A percentile compares a stretch with the other conserved stretches of the same genome.
Conservation (phyloP, 2,113 vertebrate species). For the Pimephales promelas region DNA sequence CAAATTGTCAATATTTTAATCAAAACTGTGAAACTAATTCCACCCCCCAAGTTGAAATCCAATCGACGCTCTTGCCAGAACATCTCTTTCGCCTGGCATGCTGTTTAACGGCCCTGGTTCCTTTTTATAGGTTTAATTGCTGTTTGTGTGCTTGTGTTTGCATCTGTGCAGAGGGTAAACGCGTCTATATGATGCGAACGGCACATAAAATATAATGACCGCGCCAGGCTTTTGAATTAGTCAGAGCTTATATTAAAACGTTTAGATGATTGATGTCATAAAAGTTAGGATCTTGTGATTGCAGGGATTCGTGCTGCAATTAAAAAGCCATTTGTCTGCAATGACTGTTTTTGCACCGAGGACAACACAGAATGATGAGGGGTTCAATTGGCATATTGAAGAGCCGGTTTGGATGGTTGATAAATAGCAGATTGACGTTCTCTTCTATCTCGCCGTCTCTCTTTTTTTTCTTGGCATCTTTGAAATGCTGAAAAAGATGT, state of each 20-base stretch:
- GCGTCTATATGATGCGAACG: not conserved
- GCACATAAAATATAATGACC: slow-evolving; percentile 31
- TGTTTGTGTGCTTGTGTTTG: slow-evolving; percentile 26
- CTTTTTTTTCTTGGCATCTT: not conserved
- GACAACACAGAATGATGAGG: not conserved
- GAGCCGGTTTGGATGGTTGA: not conserved
- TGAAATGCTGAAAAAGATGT: slow-evolving; percentile 44
- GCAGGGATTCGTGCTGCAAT: slow-evolving; percentile 10
- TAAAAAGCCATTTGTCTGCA: slow-evolving; percentile 34
- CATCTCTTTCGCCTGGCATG: slow-evolving; percentile 18
- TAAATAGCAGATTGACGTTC: not conserved
- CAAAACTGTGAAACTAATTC: not conserved
- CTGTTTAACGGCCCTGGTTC: slow-evolving; percentile 22
- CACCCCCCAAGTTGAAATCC: not conserved
- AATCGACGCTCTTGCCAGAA: not conserved
- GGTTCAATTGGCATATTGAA: not conserved
- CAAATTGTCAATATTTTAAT: not conserved
- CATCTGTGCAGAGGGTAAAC: slow-evolving; percentile 12
- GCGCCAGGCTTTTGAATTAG: slow-evolving; percentile 24
- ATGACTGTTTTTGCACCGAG: slow-evolving; percentile 9
- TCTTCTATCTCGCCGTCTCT: not conserved
- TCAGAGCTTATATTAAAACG: slow-evolving; percentile 27
- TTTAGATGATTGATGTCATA: slow-evolving; percentile 25
- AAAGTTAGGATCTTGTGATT: slow-evolving; percentile 1
- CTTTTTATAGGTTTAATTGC: slow-evolving; percentile 31